Conservation (phyloP, 2,797 vertebrate species). For the Cheirogaleus major region DNA sequence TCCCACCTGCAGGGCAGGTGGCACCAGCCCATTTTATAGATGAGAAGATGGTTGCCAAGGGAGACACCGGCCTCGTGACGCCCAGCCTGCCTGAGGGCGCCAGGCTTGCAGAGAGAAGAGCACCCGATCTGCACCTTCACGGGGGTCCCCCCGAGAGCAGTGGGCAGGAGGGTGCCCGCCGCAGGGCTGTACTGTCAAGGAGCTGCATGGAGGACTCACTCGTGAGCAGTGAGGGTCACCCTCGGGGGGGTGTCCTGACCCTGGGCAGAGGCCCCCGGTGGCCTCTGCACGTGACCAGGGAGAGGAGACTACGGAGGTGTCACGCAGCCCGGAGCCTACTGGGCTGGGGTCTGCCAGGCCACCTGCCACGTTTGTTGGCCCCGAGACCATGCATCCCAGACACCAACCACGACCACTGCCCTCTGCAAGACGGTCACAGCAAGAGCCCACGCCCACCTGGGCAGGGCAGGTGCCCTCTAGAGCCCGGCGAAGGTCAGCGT, state of each 20-base stretch:
- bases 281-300: not conserved
- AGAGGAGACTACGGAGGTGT: not conserved
- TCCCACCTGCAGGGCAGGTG: accelerated
- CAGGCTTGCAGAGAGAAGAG: no score
- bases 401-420: accelerated
- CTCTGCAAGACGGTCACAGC: accelerated
- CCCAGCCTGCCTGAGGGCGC: not conserved
- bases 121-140: not conserved
- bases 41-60: not conserved
- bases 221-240: accelerated
- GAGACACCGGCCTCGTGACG: accelerated
- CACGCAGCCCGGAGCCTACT: accelerated
- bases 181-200: no score
- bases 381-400: not conserved
- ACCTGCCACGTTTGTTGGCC: not conserved
- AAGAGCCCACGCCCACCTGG: accelerated
- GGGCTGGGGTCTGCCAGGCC: not conserved
- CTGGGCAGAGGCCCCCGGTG: not conserved
- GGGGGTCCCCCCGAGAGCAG: accelerated
- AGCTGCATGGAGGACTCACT: accelerated
- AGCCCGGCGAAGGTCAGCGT: not conserved
- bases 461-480: not conserved
- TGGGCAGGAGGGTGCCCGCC: not conserved
- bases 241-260: not conserved
- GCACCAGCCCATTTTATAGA: not conserved